Percentiles rank a stretch among this genome's conserved stretches.
phyloP scores from a whole-genome alignment of 2,888 invertebrate genomes.

The Oithona nana region DNA sequence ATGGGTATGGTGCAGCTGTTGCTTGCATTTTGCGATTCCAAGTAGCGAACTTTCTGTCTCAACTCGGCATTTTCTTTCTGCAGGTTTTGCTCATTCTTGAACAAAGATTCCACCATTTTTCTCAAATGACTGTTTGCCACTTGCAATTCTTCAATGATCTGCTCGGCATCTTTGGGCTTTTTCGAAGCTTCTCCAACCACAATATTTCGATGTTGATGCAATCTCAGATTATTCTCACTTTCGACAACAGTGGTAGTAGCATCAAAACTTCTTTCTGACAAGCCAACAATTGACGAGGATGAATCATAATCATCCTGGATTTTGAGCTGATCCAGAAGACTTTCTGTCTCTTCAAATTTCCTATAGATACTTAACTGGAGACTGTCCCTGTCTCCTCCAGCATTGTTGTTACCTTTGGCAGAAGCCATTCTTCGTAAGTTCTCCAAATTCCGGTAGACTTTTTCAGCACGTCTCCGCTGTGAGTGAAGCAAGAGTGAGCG shows the following conservation, averaged over 20 bases:
- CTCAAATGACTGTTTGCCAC: neutral
- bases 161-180: neutral
- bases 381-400: neutral
- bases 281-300: neutral
- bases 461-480: neutral
- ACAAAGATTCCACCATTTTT: slow-evolving; percentile 3
- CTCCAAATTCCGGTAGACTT: neutral
- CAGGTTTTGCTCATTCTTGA: neutral
- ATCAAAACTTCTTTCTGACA: neutral
- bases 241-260: neutral
- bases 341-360: neutral
- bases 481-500: neutral
- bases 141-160: slow-evolving; percentile 4
- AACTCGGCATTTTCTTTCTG: neutral
- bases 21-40: no score
- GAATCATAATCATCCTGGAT: neutral
- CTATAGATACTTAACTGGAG: neutral
- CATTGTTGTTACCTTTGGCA: neutral
- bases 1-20: no score
- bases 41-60: neutral
- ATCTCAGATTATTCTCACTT: neutral
- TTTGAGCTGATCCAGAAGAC: neutral
- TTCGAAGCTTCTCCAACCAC: neutral
- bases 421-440: neutral
- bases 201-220: neutral